Base-by-base conservation (phyloP, 2,113 vertebrate species). In the Notarius quadriscutis region DNA sequence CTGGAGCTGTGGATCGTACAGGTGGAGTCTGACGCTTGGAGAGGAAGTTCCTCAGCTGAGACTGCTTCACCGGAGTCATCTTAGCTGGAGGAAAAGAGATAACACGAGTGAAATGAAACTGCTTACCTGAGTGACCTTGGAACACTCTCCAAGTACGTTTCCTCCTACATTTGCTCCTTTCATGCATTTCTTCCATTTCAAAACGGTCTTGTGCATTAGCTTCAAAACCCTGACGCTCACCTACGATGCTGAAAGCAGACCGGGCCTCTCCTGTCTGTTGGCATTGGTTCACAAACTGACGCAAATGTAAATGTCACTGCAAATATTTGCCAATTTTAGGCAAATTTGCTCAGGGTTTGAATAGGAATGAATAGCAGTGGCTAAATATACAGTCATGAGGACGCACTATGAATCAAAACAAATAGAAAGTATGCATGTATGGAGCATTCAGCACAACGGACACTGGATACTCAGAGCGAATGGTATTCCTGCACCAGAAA, bases 11-110 rank as follows among this genome's bases (percentile, higher is more conserved):
- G 15, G 97, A 98, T 63, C 97, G 95, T 65, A 99, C 90, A 0
- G 97, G 97, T 4, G 97, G 97, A 84, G 96, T 97, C 91, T 98
- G 97, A 51, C 97, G 96, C 93, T 99, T 99, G 30, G 97, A 97
- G 41, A 99, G 94, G 89, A 99, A 99, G 93, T 97, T 99, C 88
- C 98, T 96, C 89, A 99, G 90, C 87, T 99, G 98, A 65, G 96
- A 92, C 90, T 97, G 97, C 88, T 99, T 99, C 86, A 95, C 95
- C 0, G 96, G 94, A 10, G 98, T 97, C 88, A 98, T 93, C 90
- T 98, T 99, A 88, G 95, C 96, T 96, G 92, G 60, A 94, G 57
- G 9, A 94, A 4, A 89, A 53, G 84, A 5, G 12, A 20, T 10
- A 4, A 15, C 30, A 2, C 65, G 18, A 75, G 48, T 4, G 12